Evolutionary conservation across 64 coral and sea anemone genomes (phyloP), one percentile per base, ranked within the genome.

Genomic region (Stylophora pistillata): DNA sequence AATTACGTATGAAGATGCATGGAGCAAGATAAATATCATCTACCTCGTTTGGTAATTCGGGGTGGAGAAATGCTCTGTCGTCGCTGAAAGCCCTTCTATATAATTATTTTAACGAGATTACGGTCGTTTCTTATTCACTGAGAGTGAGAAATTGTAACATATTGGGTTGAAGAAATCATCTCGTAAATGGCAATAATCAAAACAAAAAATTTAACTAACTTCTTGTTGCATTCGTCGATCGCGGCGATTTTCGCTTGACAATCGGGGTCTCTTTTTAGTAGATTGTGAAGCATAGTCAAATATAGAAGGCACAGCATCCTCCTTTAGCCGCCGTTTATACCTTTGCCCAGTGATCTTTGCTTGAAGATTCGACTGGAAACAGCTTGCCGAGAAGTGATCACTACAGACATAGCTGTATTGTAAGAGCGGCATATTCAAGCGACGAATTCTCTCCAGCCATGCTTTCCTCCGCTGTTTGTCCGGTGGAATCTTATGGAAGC

Each of bases 371-470:
- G 28, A 56, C n/a, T 90, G 53, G 32, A 72, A 90, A 60, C 78
- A 72, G 55, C 74, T 66, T 10, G 47, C 59, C 11, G 77, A 34
- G 77, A 89, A 89, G 53, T 90, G 88, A 13, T 89, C 65, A 54
- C 88, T 89, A 72, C 77, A 89, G 4, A 81, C 64, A 29, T 81
- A 89, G 25, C 88, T 56, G 62, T 90, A 71, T 29, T 90, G 29
- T 11, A 74, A 55, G 13, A 68, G 15, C 56, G 88, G 65, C 18
- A 82, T 26, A 69, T 90, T 63, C 5, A 72, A 28, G n/a, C 66
- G 30, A n/a, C 77, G 32, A 65, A 82, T 73, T 31, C 88, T 55
- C 32, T 37, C 65, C 79, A 90, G 17, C 88, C 78, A 82, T 33
- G 29, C 56, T 57, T 57, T 57, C 56, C 56, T 57, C 15, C 56